phyloP scores from a whole-genome alignment of 2,888 invertebrate genomes.

The Malachius bipustulatus region DNA sequence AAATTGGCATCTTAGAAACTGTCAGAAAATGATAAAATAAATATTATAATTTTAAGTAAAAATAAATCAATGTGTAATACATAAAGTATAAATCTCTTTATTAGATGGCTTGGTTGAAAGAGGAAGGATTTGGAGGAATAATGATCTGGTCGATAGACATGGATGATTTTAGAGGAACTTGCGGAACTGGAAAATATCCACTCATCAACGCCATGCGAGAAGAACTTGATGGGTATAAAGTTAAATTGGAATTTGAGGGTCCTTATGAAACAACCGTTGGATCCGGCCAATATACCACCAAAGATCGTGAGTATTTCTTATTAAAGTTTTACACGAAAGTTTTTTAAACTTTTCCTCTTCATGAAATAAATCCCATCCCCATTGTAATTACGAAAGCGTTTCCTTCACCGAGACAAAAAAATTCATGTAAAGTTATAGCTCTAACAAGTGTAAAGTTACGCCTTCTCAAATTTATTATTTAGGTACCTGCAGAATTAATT shows the following conservation, averaged over 20 bases:
- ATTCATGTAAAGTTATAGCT: too few relatives aligned
- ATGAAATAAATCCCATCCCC: too few relatives aligned
- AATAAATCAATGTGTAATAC: too few relatives aligned
- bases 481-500: too few relatives aligned
- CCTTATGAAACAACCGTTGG: conserved; percentile 66
- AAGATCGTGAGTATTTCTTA: conserved; percentile 62
- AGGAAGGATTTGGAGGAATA: conserved; percentile 88
- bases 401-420: too few relatives aligned
- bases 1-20: too few relatives aligned
- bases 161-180: conserved; percentile 88
- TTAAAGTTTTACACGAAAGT: background rate
- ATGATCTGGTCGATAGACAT: conserved; percentile 96
- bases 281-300: conserved; percentile 72
- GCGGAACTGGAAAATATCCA: conserved; percentile 84
- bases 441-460: too few relatives aligned
- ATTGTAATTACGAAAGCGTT: too few relatives aligned
- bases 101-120: conserved; percentile 92
- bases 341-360: conserved; percentile 6
- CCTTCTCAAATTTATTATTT: too few relatives aligned
- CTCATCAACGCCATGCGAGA: conserved; percentile 77
- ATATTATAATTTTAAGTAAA: too few relatives aligned
- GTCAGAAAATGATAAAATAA: too few relatives aligned
- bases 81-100: too few relatives aligned
- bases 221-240: conserved; percentile 72
- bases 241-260: conserved; percentile 71